These are phyloP conservation scores for Hystrix cristata DNA, from an alignment of 2,113 vertebrate genomes.

Conservation along the genomic window DNA sequence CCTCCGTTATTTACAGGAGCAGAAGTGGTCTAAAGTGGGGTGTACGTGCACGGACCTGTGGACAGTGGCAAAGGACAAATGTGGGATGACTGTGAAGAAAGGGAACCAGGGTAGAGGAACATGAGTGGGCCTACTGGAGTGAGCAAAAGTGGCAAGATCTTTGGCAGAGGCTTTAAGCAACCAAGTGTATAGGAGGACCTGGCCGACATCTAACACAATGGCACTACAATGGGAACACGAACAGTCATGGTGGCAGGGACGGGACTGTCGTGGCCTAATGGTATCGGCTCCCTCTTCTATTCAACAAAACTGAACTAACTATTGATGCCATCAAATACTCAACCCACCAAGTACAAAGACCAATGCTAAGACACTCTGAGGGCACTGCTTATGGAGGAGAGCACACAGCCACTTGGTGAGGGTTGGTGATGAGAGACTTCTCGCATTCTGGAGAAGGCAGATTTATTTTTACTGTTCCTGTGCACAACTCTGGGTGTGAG, in stretches of 20 bases:
- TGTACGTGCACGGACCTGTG: rapidly evolving
- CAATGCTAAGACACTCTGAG: too few relatives aligned
- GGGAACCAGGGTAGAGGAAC: neutral
- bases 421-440: neutral
- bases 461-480: neutral
- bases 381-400: neutral
- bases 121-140: neutral
- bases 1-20: neutral
- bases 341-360: neutral
- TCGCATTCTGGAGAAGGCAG: neutral
- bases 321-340: neutral
- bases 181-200: neutral
- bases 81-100: neutral
- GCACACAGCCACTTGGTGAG: neutral
- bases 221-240: neutral
- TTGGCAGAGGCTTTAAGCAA: neutral
- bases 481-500: neutral
- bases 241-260: neutral
- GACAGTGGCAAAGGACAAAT: neutral
- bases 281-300: neutral
- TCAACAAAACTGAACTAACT: neutral
- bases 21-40: neutral
- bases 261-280: neutral
- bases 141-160: neutral
- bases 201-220: neutral